Base-by-base conservation (phyloP, 2,113 vertebrate genomes). In the Trachemys scripta region DNA sequence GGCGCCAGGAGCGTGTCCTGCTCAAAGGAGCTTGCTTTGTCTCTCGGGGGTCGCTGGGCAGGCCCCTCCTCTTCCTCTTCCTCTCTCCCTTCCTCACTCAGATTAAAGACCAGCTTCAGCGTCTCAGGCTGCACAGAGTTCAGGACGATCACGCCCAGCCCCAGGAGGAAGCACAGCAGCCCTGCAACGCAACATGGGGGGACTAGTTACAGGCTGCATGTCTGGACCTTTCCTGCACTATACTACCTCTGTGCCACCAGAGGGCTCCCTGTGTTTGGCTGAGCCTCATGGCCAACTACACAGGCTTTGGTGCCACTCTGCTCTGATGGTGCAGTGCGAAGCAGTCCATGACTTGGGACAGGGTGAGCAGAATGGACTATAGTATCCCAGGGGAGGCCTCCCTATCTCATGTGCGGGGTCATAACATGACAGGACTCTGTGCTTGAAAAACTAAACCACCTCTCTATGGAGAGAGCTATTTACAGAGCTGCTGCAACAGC, bases 91-190 rank as follows among this genome's bases (percentile, higher is more conserved):
- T 25, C 98, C 1, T 93, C 57, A 0, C 96, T 98, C n/a, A 98
- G 95, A 51, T 98, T 99, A 88, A 99, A 99, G 76, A 99, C 97
- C 87, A 98, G 97, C 94, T 98, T 99, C 65, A 99, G 98, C 97
- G 97, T 99, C 87, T 98, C 98, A 0, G 99, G 99, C 65, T 97
- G 95, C 79, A 97, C 0, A 1, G 93, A 95, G 93, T 99, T 95
- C 45, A 99, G 94, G 76, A 98, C 54, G 50, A 98, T 91, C 96
- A 99, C 78, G 31, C 94, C 80, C 88, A 98, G 80, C 3, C 99
- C 99, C 80, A 99, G 98, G 90, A 99, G 20, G 90, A 98, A 65
- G 92, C 99, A 99, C 87, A 99, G 94, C 87, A 99, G 50, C 85
- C 99, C 99, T 99, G 97, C 27, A 86, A 53, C 0, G 9, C 65